phyloP scores from a whole-genome alignment of 2,113 vertebrate genomes.

The Stercorarius parasiticus region DNA sequence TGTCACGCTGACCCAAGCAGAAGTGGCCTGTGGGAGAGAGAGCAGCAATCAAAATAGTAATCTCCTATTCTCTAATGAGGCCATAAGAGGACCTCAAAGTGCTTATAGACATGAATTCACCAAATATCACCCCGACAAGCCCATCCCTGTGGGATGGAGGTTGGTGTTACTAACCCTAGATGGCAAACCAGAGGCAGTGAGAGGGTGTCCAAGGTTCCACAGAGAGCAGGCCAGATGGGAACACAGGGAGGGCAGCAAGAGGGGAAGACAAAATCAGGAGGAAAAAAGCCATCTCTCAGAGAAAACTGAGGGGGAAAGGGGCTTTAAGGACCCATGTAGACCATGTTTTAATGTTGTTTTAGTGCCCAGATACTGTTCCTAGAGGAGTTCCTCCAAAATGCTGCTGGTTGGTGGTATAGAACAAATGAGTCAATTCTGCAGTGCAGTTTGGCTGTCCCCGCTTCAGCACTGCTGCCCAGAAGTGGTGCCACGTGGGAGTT shows the following conservation, averaged over 20 bases:
- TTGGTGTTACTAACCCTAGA: neutral
- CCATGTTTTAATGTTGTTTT: neutral
- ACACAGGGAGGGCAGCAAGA: neutral
- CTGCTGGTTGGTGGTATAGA: neutral
- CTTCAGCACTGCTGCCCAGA: neutral
- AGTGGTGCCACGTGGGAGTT: neutral
- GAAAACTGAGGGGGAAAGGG: neutral
- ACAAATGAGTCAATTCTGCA: neutral
- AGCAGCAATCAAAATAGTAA: neutral
- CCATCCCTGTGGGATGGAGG: neutral
- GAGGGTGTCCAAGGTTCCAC: neutral
- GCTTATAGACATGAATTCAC: neutral
- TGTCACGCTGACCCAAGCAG: rapidly evolving
- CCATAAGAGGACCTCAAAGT: neutral
- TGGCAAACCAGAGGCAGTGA: neutral
- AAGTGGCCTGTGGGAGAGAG: neutral
- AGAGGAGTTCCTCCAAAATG: neutral
- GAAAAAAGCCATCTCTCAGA: neutral
- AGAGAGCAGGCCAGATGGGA: neutral
- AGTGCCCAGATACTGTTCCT: neutral
- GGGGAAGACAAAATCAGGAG: neutral
- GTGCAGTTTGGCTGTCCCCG: neutral
- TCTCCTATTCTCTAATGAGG: neutral
- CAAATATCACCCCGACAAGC: neutral
- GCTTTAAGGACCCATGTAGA: neutral